phyloP scores from a whole-genome alignment of 1,140 invertebrate genomes.

The Aporrectodea caliginosa region DNA sequence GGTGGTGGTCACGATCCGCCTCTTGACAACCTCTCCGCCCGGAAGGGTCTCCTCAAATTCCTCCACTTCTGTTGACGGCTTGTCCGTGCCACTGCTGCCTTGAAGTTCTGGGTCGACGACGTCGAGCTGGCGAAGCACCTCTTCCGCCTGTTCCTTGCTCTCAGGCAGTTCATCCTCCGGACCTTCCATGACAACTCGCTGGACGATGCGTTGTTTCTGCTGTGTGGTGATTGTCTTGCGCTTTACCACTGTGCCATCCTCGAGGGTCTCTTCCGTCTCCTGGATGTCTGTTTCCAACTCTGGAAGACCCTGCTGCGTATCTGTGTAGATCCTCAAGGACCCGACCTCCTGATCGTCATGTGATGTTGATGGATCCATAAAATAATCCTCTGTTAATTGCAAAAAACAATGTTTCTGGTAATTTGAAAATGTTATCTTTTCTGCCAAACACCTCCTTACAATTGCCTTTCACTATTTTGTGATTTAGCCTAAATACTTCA shows the following conservation, averaged over 20 bases:
- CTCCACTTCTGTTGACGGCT: conserved; percentile 35
- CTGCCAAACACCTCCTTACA: no score
- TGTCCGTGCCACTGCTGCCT: background rate
- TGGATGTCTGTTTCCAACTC: conserved; percentile 8
- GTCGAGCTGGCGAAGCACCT: background rate
- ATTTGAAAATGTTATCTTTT: no score
- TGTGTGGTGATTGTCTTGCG: conserved; percentile 2
- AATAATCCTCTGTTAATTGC: no score
- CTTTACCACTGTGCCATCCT: conserved; percentile 19
- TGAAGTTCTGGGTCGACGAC: background rate
- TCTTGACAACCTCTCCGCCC: conserved; percentile 44
- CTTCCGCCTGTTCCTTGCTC: background rate
- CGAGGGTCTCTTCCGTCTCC: conserved; percentile 19
- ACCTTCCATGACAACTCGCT: background rate
- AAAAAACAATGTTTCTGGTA: no score
- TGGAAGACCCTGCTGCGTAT: background rate
- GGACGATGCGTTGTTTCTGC: background rate
- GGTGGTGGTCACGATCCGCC: conserved; percentile 37
- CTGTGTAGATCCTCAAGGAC: background rate
- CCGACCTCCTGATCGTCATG: background rate
- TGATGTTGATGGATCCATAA: no score
- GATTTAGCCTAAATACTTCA: no score
- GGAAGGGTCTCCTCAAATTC: conserved; percentile 43
- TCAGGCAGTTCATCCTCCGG: background rate
- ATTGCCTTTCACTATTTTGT: no score